A percentile compares a stretch with the other conserved stretches of the same genome.
Evolutionary conservation across 2,888 invertebrate species (phyloP).

Genomic region (Lysandra coridon): DNA sequence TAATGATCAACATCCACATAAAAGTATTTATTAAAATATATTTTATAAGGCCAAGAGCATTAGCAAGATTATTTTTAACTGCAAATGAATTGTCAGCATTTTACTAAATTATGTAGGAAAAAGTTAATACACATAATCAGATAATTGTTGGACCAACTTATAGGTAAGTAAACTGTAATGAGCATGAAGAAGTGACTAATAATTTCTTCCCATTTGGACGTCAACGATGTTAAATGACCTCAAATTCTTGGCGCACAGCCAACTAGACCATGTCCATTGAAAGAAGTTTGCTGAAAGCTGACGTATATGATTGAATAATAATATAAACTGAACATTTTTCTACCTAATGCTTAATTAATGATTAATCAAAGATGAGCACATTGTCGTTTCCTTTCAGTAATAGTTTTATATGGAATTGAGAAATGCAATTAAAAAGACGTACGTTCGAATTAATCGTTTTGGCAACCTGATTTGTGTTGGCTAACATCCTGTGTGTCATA

Average conservation of each 20-base stretch:
- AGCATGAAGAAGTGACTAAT: not conserved
- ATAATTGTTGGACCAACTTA: too few relatives aligned
- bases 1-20: not conserved
- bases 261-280: not conserved
- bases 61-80: not conserved
- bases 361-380: conserved; percentile 15
- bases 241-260: conserved; percentile 9
- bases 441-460: conserved; percentile 39
- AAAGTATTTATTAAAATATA: not conserved
- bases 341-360: not conserved
- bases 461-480: conserved; percentile 44
- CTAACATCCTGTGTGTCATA: conserved; percentile 45
- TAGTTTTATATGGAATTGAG: conserved; percentile 14
- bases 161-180: not conserved
- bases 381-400: conserved; percentile 21
- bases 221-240: conserved; percentile 13
- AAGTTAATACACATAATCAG: not conserved
- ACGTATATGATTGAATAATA: not conserved
- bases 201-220: not conserved
- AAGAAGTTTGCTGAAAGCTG: conserved; percentile 13
- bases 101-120: not conserved
- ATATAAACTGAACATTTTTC: not conserved
- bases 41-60: not conserved
- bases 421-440: conserved; percentile 6
- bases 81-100: not conserved